A percentile compares a stretch with the other conserved stretches of the same genome.
phyloP scores from a whole-genome alignment of 2,888 invertebrate species.

The Volucella inanis region DNA sequence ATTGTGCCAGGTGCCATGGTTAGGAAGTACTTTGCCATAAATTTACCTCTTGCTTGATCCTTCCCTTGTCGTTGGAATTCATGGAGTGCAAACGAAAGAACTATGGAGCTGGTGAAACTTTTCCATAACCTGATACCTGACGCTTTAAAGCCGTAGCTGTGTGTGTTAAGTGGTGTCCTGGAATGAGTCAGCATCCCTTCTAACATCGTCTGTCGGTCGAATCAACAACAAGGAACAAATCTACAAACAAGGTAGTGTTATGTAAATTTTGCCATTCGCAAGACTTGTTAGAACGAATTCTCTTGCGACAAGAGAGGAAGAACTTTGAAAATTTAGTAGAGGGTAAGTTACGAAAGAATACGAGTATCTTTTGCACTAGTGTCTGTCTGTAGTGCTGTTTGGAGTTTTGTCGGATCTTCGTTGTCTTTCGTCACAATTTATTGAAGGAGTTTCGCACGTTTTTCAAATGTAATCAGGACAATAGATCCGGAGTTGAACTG shows the following conservation, averaged over 20 bases:
- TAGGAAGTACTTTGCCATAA: conserved; percentile 67
- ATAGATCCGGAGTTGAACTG: conserved; percentile 16
- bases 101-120: conserved; percentile 42
- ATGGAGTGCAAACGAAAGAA: conserved; percentile 28
- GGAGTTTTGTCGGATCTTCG: conserved; percentile 23
- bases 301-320: too few relatives aligned
- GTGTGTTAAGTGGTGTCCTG: conserved; percentile 68
- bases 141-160: conserved; percentile 42
- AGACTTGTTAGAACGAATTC: too few relatives aligned
- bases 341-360: too few relatives aligned
- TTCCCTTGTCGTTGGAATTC: neutral
- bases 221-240: neutral
- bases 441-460: conserved; percentile 60
- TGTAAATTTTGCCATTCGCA: conserved; percentile 55
- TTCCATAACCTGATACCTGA: conserved; percentile 56
- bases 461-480: conserved; percentile 54
- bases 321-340: conserved; percentile 2
- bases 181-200: conserved; percentile 68
- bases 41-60: conserved; percentile 8
- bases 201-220: too few relatives aligned
- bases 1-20: conserved; percentile 71
- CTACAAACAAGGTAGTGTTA: conserved; percentile 33
- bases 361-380: neutral
- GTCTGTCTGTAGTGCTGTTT: neutral
- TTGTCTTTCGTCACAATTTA: conserved; percentile 68